Percentiles rank a stretch among this genome's conserved stretches.
phyloP scores from a whole-genome alignment of 2,797 vertebrate genomes.

The Cirrhinus mrigala region DNA sequence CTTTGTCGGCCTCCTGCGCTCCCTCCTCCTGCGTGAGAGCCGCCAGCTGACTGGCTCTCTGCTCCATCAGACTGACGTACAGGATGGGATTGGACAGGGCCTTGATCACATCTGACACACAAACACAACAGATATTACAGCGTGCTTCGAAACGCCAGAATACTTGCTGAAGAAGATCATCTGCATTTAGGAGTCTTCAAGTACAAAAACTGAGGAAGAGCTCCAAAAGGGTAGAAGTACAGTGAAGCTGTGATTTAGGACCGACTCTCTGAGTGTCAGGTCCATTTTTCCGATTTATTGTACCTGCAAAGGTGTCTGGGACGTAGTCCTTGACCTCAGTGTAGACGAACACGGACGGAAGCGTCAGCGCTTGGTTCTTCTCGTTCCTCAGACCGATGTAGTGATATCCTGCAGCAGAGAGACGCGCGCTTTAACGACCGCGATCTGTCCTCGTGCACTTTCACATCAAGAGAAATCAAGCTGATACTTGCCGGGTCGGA shows the following conservation, averaged over 20 bases:
- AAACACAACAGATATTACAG: neutral
- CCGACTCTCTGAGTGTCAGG: neutral
- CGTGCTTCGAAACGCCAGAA: neutral
- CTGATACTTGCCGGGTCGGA: conserved; percentile 87
- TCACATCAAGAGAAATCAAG: neutral
- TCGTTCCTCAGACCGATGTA: conserved; percentile 95
- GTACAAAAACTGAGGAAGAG: neutral
- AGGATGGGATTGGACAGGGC: conserved; percentile 97
- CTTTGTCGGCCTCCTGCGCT: conserved; percentile 89
- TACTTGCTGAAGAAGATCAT: neutral
- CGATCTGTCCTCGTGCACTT: neutral
- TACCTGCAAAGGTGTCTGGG: conserved; percentile 97
- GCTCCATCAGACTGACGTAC: conserved; percentile 97
- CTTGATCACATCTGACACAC: conserved; percentile 91
- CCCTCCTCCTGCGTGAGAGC: conserved; percentile 93
- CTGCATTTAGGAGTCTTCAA: neutral
- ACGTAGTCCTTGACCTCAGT: conserved; percentile 98
- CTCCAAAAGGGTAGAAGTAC: neutral
- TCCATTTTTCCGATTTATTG: neutral
- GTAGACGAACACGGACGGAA: conserved; percentile 94
- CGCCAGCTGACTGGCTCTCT: conserved; percentile 94
- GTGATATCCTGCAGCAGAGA: conserved; percentile 86
- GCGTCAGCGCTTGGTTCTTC: conserved; percentile 91
- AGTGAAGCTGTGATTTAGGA: neutral
- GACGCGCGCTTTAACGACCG: neutral